Conservation (phyloP, 2,113 vertebrate genomes). For the Oostethus manadensis region DNA sequence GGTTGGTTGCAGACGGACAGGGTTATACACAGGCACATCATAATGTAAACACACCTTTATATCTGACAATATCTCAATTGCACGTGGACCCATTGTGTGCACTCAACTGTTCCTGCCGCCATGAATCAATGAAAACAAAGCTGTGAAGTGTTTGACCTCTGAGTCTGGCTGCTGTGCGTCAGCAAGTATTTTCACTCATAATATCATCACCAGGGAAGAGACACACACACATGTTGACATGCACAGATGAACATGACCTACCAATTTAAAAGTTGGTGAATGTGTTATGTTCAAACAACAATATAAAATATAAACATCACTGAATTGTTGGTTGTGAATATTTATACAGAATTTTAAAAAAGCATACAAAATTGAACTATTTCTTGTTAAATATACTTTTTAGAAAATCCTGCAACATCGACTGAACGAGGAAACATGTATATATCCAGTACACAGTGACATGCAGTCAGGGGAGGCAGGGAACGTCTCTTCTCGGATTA, state of each 20-base stretch:
- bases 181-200: slow-evolving; percentile 69
- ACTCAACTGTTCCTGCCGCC: slow-evolving; percentile 46
- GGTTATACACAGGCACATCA: slow-evolving; percentile 34
- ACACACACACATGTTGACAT: slow-evolving; percentile 9
- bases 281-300: background rate
- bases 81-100: slow-evolving; percentile 20
- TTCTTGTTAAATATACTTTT: no score
- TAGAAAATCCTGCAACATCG: no score
- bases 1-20: slow-evolving; percentile 38
- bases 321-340: no score
- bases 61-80: slow-evolving; percentile 29
- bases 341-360: no score
- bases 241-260: slow-evolving; percentile 45
- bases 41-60: slow-evolving; percentile 26
- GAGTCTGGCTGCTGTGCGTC: slow-evolving; percentile 53
- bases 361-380: no score
- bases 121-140: slow-evolving; percentile 56
- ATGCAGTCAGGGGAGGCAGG: no score
- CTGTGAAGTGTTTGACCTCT: slow-evolving; percentile 60
- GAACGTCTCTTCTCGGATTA: no score
- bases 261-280: background rate
- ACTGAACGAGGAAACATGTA: no score
- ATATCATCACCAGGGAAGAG: slow-evolving; percentile 51
- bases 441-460: no score
- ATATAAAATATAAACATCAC: background rate